Evolutionary conservation across 2,888 invertebrate species (phyloP).

Genomic region (Lordiphosa fenestrarum): DNA sequence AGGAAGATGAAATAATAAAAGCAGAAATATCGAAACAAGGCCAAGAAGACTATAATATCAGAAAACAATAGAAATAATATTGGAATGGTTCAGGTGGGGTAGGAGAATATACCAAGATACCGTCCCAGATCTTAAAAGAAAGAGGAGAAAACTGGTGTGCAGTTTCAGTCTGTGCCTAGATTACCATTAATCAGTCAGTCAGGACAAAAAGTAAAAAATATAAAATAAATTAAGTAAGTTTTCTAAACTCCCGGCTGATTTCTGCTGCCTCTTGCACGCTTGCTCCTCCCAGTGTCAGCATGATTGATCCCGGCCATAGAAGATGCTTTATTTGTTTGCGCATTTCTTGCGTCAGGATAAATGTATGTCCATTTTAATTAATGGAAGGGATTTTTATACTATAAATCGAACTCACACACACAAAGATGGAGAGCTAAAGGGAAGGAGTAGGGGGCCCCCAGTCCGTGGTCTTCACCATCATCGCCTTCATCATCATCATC

Average conservation of each 20-base stretch:
- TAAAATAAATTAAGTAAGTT: no score
- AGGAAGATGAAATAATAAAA: no score
- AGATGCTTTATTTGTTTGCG: slow-evolving; percentile 8
- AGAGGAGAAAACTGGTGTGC: no score
- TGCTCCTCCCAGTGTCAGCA: slow-evolving; percentile 17
- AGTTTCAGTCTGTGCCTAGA: no score
- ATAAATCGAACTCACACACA: slow-evolving; percentile 37
- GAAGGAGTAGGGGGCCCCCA: not conserved
- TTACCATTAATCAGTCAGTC: no score
- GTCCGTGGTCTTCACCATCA: slow-evolving; percentile 1
- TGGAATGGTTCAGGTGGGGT: no score
- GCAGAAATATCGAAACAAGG: no score
- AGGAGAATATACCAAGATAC: no score
- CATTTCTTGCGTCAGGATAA: slow-evolving; percentile 7
- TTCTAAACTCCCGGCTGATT: slow-evolving; percentile 26
- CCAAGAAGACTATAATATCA: no score
- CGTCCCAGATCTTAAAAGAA: no score
- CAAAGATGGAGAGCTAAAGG: slow-evolving; percentile 5
- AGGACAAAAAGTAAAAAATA: no score
- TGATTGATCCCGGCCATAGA: slow-evolving; percentile 55
- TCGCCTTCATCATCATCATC: slow-evolving; percentile 6
- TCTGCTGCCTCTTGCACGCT: slow-evolving; percentile 17
- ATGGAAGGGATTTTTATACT: slow-evolving; percentile 54
- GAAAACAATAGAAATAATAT: no score
- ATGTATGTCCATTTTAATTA: slow-evolving; percentile 63